Percentiles rank a stretch among this genome's conserved stretches.
Evolutionary conservation across 2,797 vertebrate genomes (phyloP).

Genomic region (Morus bassanus): DNA sequence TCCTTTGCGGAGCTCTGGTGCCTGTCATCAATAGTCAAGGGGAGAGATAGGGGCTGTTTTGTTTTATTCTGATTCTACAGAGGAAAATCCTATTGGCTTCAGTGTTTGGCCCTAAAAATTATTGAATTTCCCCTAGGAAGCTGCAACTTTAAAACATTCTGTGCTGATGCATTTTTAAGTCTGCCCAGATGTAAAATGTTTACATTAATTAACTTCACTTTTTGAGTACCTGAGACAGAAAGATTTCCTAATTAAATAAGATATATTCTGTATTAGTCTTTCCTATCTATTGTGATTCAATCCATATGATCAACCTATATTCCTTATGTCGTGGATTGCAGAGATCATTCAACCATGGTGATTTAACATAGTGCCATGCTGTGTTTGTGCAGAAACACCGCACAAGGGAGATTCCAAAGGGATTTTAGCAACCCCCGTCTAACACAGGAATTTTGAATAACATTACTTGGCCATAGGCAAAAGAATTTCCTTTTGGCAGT

Average conservation of each 20-base stretch:
- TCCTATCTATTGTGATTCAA: conserved; percentile 16
- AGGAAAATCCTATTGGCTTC: conserved; percentile 24
- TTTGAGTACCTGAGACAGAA: conserved; percentile 16
- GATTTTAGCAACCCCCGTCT: conserved; percentile 26
- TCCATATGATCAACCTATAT: conserved; percentile 26
- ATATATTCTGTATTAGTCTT: background rate
- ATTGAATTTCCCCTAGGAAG: conserved; percentile 40
- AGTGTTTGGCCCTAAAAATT: background rate
- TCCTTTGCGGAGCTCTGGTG: conserved; percentile 15
- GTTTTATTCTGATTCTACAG: conserved; percentile 24
- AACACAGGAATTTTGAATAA: conserved; percentile 33
- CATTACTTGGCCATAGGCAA: conserved; percentile 31
- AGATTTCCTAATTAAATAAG: conserved; percentile 32
- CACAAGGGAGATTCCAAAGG: conserved; percentile 46
- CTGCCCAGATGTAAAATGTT: conserved; percentile 44
- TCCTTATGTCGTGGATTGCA: background rate
- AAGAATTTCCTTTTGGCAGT: conserved; percentile 59
- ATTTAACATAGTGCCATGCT: background rate
- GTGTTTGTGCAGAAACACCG: conserved; percentile 18
- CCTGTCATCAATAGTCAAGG: conserved; percentile 5
- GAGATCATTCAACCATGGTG: background rate
- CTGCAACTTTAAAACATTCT: conserved; percentile 20
- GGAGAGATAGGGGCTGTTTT: background rate
- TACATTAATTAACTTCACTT: conserved; percentile 24
- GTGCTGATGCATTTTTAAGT: conserved; percentile 45